Evolutionary conservation across 2,113 vertebrate genomes (phyloP), one percentile per base, ranked within the genome.

Genomic region (Pterophyllum scalare): DNA sequence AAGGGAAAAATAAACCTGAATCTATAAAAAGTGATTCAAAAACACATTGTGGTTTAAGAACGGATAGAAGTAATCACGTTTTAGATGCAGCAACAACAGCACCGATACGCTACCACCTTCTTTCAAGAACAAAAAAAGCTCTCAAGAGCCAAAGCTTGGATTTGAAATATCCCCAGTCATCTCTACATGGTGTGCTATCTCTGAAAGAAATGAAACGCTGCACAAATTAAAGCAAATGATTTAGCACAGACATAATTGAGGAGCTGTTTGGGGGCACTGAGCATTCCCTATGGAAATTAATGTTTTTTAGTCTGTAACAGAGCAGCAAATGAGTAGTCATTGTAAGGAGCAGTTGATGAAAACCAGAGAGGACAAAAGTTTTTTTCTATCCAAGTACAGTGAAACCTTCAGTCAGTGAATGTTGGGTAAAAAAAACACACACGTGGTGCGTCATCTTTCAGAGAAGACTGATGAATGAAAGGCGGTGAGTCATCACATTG

Each of bases 221-320:
- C 49, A 75, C 6, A 20, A 49, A 65, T 24, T 52, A 49, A 56
- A 54, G 9, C 33, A 9, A 74, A 59, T 19, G 43, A 60, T 31
- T 79, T 22, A 56, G 8, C 28, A 59, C 60, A 35, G n/a, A 33
- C 19, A 8, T 56, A 54, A 81, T n/a, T 43, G 33, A 77, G 5
- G 19, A 46, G 61, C 10, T 72, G 33, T 58, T 80, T 19, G 3
- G 58, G 12, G 6, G 12, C 17, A 31, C 22, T 74, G 5, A 58
- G 14, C 5, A 11, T 17, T 17, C 61, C 74, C 33, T 61, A 31
- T 77, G 60, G 56, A 81, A 70, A 72, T 31, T 10, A 72, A 1
- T 72, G 65, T 72, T 72, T 72, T 31, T 72, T 31, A 5, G 43
- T 17, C 26, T 52, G 24, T 70, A 52, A 70, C 65, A 5, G 17